Evolutionary conservation across 2,888 invertebrate species (phyloP), one percentile per base, ranked within the genome.

Genomic region (Drosophila prostipennis): DNA sequence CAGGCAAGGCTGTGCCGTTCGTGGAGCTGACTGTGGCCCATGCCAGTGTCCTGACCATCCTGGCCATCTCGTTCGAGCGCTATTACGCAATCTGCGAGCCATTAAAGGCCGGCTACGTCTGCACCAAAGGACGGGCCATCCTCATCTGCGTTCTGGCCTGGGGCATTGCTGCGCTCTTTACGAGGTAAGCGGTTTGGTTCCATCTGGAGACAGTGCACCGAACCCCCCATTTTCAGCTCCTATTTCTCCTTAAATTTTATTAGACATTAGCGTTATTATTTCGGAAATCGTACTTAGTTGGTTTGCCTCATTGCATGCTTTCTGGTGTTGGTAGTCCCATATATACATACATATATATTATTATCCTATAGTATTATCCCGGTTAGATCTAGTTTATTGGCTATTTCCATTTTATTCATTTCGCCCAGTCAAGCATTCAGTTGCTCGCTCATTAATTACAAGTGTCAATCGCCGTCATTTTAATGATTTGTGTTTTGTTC

Each of bases 41-140:
- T 91, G 97, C 98, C 29, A 98, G 98, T 39, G 97, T 98, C 3
- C 93, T 98, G 57, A 98, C 98, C 39, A 98, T 98, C 87, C 92
- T 98, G 87, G 98, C 98, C 65, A 98, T 98, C 92, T 97, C 97
- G 90, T 97, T 98, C 91, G 98, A 98, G 92, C 94, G 96, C 61
- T 96, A 96, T 93, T 96, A 96, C 92, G 98, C 98, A 76, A 98
- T 98, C 90, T 98, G 98, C 92, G 96, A 97, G 90, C 98, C 98
- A 0, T 93, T 98, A 57, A 95, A 96, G 82, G 98, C 97, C 5
- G 96, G 97, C 68, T 97, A 97, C 92, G 96, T 97, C 55, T 97
- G 97, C 91, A 97, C 97, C 36, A 97, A 96, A 92, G 94, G 96
- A 10, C 93, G 97, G 58, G 97, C 97, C 0, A 94, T 96, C 19